Base-by-base conservation (phyloP, 64 coral and sea anemone species). In the Pachyseris speciosa region DNA sequence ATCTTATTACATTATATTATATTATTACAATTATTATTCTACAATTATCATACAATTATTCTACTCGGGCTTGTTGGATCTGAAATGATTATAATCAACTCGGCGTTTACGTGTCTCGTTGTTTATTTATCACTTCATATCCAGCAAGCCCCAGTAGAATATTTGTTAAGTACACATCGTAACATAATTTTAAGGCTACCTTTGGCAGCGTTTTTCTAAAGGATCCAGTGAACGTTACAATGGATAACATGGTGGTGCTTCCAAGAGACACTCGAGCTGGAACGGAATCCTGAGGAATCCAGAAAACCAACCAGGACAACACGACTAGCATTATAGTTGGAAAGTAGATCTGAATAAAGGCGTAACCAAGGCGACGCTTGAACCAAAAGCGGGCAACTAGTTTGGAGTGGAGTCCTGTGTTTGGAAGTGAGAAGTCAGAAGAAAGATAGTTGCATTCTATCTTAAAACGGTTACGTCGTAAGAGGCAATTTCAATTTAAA, bases 271-370 rank as follows among this genome's bases (percentile, higher is more conserved):
- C 55, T 36, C 90, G 52, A 12, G 90, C 90, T 16, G 90, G 90
- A 25, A 92, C 81, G 5, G 90, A 71, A 6, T 67, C 41, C 39
- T 92, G 58, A 19, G 83, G 69, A 24, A 86, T 84, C 81, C 81
- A 86, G 68, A 92, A 92, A 3, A 69, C 48, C 69, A 92, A 25
- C 90, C 90, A 92, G n/a, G 90, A 92, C 28, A 92, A 41, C 48
- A 75, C 61, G 24, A 92, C 90, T 3, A 92, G 83, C 53, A 92
- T 44, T 9, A 92, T 64, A 19, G 90, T 85, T 0, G 90, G 90
- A 19, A 85, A 27, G 39, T 85, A 92, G 19, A 92, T 92, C 73
- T 92, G 90, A 27, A 92, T 55, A 19, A 92, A 37, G 5, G 90
- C 67, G 28, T 85, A 92, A 20, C 73, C 80, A 4, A 92, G 58